These are phyloP conservation scores for Drosophila borealis DNA, from an alignment of 2,888 invertebrate species.

Conservation along the genomic window DNA sequence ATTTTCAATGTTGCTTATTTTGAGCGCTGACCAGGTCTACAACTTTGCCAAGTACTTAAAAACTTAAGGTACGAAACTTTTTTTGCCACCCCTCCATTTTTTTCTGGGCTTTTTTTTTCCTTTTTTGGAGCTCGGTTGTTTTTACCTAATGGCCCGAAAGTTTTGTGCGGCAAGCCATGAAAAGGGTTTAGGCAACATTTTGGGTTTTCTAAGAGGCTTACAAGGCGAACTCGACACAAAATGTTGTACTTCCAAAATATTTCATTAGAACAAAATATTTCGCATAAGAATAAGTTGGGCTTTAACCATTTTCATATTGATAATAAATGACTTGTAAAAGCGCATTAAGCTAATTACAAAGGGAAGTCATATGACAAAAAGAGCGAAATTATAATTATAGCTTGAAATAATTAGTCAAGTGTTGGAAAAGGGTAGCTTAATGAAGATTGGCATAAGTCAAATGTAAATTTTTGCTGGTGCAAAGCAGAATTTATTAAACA, in stretches of 20 bases:
- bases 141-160: constrained; percentile 65
- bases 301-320: constrained; percentile 23
- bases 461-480: neutral
- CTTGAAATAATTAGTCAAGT: neutral
- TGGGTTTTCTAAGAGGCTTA: constrained; percentile 44
- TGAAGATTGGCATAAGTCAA: neutral
- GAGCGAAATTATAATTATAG: neutral
- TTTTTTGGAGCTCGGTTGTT: constrained; percentile 28
- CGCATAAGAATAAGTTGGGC: neutral
- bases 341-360: constrained; percentile 32
- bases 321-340: constrained; percentile 35
- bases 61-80: constrained; percentile 66
- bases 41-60: constrained; percentile 72
- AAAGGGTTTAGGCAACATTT: constrained; percentile 46
- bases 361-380: neutral
- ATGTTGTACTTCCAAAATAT: constrained; percentile 30
- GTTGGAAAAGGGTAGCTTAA: neutral
- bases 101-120: constrained; percentile 14
- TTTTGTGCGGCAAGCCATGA: constrained; percentile 53
- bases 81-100: constrained; percentile 11
- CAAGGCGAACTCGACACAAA: constrained; percentile 14
- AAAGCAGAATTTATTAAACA: no score
- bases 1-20: constrained; percentile 57
- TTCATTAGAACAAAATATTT: constrained; percentile 5
- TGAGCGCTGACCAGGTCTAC: constrained; percentile 29